Evolutionary conservation across 1,140 invertebrate species (phyloP).

Genomic region (Aricia agestis): DNA sequence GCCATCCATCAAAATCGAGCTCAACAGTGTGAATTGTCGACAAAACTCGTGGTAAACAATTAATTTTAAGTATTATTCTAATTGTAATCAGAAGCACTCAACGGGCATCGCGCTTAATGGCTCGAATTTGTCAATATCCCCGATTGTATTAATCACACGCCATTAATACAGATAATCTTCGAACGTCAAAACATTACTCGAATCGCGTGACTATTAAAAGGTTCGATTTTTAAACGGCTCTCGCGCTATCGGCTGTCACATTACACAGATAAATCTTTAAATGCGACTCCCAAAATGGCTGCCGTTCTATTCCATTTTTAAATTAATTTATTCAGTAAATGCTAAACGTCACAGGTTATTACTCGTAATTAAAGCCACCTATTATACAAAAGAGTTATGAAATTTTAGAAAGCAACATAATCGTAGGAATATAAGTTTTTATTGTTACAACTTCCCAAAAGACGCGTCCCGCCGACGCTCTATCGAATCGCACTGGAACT

Average conservation of each 20-base stretch:
- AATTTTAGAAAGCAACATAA: neutral
- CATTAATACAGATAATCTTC: constrained; percentile 59
- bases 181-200: constrained; percentile 56
- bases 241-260: constrained; percentile 52
- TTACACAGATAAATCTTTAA: constrained; percentile 41
- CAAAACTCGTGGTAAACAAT: neutral
- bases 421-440: neutral
- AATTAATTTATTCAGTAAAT: too few relatives aligned
- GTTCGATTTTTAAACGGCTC: constrained; percentile 57
- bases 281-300: neutral
- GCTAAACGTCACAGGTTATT: too few relatives aligned
- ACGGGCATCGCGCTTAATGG: constrained; percentile 38
- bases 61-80: constrained; percentile 12
- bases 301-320: neutral
- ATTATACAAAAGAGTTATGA: neutral
- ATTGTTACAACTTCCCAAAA: constrained; percentile 21
- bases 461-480: constrained; percentile 21
- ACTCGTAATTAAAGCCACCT: neutral
- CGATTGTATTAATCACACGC: constrained; percentile 44
- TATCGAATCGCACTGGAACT: constrained; percentile 46
- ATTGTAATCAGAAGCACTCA: constrained; percentile 34
- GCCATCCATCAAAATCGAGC: too few relatives aligned
- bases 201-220: constrained; percentile 66
- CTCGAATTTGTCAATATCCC: constrained; percentile 58
- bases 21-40: too few relatives aligned